Base-by-base conservation (phyloP, 2,888 invertebrate genomes). In the Heliconius cydno region DNA sequence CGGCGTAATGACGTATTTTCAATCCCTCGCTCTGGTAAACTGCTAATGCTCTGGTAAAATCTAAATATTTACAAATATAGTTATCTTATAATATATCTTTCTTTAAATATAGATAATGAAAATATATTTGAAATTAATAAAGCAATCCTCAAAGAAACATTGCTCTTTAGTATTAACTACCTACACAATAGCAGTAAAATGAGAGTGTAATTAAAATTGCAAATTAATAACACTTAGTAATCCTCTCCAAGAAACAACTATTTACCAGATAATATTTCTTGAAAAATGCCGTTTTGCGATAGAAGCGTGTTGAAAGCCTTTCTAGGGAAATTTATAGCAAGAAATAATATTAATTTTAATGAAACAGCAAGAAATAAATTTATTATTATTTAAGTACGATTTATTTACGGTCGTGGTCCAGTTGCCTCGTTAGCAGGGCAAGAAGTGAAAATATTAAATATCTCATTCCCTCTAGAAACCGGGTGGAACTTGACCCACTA, bases 141-240 rank as follows among this genome's bases (percentile, higher is more conserved):
- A 63, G 12, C 3, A 25, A 9, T 25, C 38, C 5, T 34, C 38
- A n/a, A 68, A 38, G 67, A 22, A 38, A n/a, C 66, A 15, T 30
- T 30, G 15, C 38, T 68, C 10, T 34, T 67, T 10, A 22, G 15
- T 67, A 38, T 19, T 38, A 67, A 67, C 34, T 38, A 67, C 34
- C 66, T 7, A 30, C 66, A 66, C 22, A 71, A 28, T 46, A 28
- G 52, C 0, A 72, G 46, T n/a, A 46, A 71, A 28, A 28, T 68
- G 67, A 71, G 0, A 71, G 22, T 52, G 19, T 71, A 71, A 52
- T 52, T 72, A 72, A 72, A 72, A 72, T 1, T 30, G 30, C 72
- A 72, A 72, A 57, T 72, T 72, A 72, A 72, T 72, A 72, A 72
- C 30, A 13, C 72, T 72, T 57, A 30, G 68, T 38, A 52, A 52